phyloP scores from a whole-genome alignment of 2,797 vertebrate species.

The Chaetophractus vellerosus region DNA sequence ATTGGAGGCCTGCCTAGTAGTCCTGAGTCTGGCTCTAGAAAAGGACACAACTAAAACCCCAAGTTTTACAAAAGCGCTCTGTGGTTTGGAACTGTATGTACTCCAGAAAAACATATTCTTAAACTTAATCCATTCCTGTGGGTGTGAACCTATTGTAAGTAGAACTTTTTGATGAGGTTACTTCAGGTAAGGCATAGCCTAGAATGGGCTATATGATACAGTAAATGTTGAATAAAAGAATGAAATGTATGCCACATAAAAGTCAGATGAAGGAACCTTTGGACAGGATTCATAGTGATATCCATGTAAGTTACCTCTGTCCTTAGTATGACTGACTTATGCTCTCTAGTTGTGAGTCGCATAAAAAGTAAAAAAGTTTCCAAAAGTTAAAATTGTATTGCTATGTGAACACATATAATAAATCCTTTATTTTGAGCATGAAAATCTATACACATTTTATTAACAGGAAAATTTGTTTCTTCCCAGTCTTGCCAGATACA shows the following conservation, averaged over 20 bases:
- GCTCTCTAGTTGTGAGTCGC: not conserved
- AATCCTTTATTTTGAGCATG: slow-evolving; percentile 66
- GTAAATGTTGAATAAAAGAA: not conserved
- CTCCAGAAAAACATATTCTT: too few relatives aligned
- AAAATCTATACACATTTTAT: slow-evolving; percentile 39
- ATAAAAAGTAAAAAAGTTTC: not conserved
- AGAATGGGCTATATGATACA: not conserved
- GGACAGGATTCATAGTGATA: not conserved
- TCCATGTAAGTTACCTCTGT: not conserved
- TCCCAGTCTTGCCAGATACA: slow-evolving; percentile 2
- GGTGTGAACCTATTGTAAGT: too few relatives aligned
- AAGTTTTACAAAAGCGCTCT: not conserved
- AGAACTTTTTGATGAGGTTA: too few relatives aligned
- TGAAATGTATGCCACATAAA: not conserved
- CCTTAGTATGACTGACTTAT: not conserved
- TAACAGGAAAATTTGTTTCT: slow-evolving; percentile 41
- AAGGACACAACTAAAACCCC: not conserved
- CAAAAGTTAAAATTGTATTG: slow-evolving; percentile 37
- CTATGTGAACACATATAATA: slow-evolving; percentile 40
- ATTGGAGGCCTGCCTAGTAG: not conserved
- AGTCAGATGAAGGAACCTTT: not conserved
- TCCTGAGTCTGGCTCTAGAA: not conserved
- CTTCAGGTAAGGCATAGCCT: too few relatives aligned
- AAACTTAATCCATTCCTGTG: too few relatives aligned
- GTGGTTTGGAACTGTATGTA: too few relatives aligned